Percentiles rank a stretch among this genome's conserved stretches.
Conservation (phyloP, 2,888 invertebrate genomes). For the Deladenus siricidicola region DNA sequence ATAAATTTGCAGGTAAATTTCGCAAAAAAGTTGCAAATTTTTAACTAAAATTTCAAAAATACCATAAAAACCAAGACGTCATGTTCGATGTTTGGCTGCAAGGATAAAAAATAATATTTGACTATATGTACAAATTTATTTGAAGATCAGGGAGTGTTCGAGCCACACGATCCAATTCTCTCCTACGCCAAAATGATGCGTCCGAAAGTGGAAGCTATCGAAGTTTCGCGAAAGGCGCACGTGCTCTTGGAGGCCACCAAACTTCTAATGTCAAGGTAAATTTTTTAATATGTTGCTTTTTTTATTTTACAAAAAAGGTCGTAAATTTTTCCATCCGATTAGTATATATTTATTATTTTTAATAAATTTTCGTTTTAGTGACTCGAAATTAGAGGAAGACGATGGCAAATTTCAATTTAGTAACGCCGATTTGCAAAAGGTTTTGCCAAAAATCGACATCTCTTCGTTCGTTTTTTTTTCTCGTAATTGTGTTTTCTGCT, state of each 20-base stretch:
- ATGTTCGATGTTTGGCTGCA: too few relatives aligned
- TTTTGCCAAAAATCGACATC: constrained; percentile 35
- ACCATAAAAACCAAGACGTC: too few relatives aligned
- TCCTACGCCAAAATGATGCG: constrained; percentile 45
- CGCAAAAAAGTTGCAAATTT: too few relatives aligned
- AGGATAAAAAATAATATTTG: too few relatives aligned
- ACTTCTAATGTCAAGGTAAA: constrained; percentile 26
- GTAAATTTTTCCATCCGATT: neutral
- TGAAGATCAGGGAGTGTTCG: constrained; percentile 31
- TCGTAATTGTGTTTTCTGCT: neutral
- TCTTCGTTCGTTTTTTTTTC: constrained; percentile 12
- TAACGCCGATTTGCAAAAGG: constrained; percentile 20
- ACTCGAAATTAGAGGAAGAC: neutral
- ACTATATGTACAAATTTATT: too few relatives aligned
- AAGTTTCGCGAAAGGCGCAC: constrained; percentile 34
- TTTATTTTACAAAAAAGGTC: neutral
- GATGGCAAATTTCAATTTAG: neutral
- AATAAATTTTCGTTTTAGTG: constrained; percentile 1
- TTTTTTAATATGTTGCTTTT: neutral
- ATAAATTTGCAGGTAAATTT: too few relatives aligned
- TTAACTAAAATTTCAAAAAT: too few relatives aligned
- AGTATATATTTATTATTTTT: neutral
- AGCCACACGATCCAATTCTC: constrained; percentile 31
- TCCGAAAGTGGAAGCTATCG: constrained; percentile 41
- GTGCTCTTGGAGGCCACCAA: constrained; percentile 42